Percentiles rank a stretch among this genome's conserved stretches.
Conservation (phyloP, 2,888 invertebrate genomes). For the Cryptus armator region DNA sequence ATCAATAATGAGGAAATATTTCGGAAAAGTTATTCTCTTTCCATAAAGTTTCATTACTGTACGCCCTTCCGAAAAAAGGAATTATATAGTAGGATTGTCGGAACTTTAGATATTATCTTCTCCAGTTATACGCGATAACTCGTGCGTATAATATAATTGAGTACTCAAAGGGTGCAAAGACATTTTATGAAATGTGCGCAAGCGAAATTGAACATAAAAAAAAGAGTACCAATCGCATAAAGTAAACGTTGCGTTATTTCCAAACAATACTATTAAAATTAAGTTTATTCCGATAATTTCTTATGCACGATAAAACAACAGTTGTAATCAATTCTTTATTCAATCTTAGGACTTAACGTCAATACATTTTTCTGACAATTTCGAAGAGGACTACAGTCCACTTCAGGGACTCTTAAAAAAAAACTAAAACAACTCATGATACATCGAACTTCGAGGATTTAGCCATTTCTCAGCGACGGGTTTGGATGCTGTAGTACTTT, state of each 20-base stretch:
- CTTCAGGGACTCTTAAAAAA: background rate
- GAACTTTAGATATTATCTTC: no score
- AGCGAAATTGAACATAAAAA: no score
- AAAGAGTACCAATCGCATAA: background rate
- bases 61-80: no score
- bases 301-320: background rate
- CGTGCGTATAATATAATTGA: no score
- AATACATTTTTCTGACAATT: background rate
- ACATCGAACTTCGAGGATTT: background rate
- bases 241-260: background rate
- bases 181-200: no score
- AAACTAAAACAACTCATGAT: background rate
- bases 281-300: background rate
- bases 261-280: background rate
- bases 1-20: no score
- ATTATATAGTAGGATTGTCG: no score
- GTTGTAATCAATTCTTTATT: background rate
- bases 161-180: no score
- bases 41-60: no score
- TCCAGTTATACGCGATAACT: no score
- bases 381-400: background rate
- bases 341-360: background rate
- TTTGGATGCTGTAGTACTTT: background rate
- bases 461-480: background rate
- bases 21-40: no score